Conservation (phyloP, 2,797 vertebrate species). For the Rhinichthys osculus region DNA sequence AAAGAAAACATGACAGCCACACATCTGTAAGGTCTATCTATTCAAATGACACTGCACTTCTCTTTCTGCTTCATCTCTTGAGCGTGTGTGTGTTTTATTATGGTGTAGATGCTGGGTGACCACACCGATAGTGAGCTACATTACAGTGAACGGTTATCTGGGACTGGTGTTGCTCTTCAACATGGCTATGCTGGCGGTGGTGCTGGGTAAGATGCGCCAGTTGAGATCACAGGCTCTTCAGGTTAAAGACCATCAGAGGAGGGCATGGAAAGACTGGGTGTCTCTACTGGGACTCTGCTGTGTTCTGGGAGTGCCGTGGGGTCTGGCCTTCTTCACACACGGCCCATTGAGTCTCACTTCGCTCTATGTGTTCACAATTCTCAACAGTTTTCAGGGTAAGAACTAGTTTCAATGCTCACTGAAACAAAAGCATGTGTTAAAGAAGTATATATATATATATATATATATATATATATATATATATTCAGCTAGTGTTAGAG, state of each 20-base stretch:
- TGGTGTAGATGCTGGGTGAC: slow-evolving; percentile 76
- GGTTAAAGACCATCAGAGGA: slow-evolving; percentile 60
- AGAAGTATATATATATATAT: neutral
- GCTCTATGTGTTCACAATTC: slow-evolving; percentile 82
- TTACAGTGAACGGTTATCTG: slow-evolving; percentile 82
- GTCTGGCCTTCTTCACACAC: slow-evolving; percentile 70
- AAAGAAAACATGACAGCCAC: neutral
- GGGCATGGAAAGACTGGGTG: slow-evolving; percentile 76
- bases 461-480: no score
- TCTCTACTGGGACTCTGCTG: slow-evolving; percentile 81
- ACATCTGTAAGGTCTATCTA: slow-evolving; percentile 75
- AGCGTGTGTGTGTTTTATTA: neutral
- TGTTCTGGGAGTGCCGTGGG: slow-evolving; percentile 84
- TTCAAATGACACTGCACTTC: neutral
- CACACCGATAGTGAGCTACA: slow-evolving; percentile 63
- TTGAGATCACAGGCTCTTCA: slow-evolving; percentile 55
- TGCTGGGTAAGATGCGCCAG: slow-evolving; percentile 76
- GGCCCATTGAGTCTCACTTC: slow-evolving; percentile 67
- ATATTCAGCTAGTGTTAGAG: no score
- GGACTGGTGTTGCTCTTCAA: slow-evolving; percentile 86
- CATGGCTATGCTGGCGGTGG: slow-evolving; percentile 81
- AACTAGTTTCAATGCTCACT: neutral
- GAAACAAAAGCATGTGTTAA: neutral
- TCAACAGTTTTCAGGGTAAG: slow-evolving; percentile 85
- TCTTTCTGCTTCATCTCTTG: neutral